Evolutionary conservation across 2,888 invertebrate genomes (phyloP), one percentile per base, ranked within the genome.

Genomic region (Hemithea aestivaria): DNA sequence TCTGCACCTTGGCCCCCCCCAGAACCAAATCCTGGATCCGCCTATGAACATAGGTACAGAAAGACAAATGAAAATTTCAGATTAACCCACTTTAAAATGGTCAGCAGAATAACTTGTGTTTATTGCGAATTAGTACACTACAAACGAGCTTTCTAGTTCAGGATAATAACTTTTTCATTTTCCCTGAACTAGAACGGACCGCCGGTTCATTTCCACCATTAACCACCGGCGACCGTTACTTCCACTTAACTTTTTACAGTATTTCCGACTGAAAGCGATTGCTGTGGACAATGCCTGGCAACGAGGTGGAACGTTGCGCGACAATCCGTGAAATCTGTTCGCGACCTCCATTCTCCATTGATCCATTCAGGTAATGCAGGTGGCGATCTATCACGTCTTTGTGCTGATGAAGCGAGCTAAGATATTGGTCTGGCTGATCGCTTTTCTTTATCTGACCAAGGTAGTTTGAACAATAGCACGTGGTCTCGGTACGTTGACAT

Each of bases 311-410:
- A 66, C 62, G 55, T 47, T 37, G 53, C 43, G 62, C 62, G 67
- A 44, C 62, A 57, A 40, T 45, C 61, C 67, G 67, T 70, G 62
- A 62, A 67, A 70, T 65, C 56, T 49, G 56, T 33, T 42, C 36
- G 48, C 55, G 48, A 42, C 46, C 52, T 40, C 50, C 49, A 53
- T 49, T 53, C 52, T 40, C 50, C 49, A 53, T 49, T 53, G 39
- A 42, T 42, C 36, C 36, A 42, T 42, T 42, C 41, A 42, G 23
- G 29, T 21, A 10, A 37, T 42, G 34, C 34, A 34, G 37, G 37
- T 32, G 50, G 51, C 44, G 48, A 51, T 52, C 51, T 48, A 46
- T 50, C 42, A 38, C 47, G 36, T 39, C 40, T 38, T 34, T 36
- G 40, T 36, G 32, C 26, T 28, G 29, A 20, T 26, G 36, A n/a